Evolutionary conservation across 1,140 invertebrate genomes (phyloP).

Genomic region (Caenorhabditis remanei): DNA sequence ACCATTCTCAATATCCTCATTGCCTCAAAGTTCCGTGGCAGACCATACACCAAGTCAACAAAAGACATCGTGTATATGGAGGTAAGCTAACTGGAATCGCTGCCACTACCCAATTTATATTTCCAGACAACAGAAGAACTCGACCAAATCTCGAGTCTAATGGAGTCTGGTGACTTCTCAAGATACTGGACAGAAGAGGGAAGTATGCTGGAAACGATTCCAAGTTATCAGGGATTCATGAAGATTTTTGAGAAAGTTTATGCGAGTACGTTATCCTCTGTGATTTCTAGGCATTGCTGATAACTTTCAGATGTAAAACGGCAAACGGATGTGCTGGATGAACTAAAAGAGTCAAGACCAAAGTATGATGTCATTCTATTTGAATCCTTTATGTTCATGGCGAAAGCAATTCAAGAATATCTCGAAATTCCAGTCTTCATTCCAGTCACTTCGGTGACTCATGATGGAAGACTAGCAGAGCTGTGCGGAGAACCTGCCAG

Average conservation of each 20-base stretch:
- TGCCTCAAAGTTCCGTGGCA: background rate
- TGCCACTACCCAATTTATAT: background rate
- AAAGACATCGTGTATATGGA: background rate
- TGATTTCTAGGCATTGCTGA: background rate
- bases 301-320: background rate
- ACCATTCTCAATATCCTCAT: background rate
- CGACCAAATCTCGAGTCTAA: background rate
- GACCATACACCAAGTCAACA: conserved; percentile 8
- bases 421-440: conserved; percentile 13
- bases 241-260: background rate
- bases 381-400: conserved; percentile 31
- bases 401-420: conserved; percentile 34
- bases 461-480: conserved; percentile 5
- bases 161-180: conserved; percentile 4
- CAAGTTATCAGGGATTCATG: conserved; percentile 8
- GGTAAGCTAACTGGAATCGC: background rate
- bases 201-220: conserved; percentile 28
- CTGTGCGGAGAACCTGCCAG: conserved; percentile 16
- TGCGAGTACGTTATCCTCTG: background rate
- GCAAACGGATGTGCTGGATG: background rate
- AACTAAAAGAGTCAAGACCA: background rate
- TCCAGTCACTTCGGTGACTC: conserved; percentile 30
- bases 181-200: conserved; percentile 27
- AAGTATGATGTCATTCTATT: conserved; percentile 20
- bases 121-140: conserved; percentile 18